These are phyloP conservation scores for Schlechtendalia chinensis DNA, from an alignment of 1,140 invertebrate genomes.

Conservation along the genomic window DNA sequence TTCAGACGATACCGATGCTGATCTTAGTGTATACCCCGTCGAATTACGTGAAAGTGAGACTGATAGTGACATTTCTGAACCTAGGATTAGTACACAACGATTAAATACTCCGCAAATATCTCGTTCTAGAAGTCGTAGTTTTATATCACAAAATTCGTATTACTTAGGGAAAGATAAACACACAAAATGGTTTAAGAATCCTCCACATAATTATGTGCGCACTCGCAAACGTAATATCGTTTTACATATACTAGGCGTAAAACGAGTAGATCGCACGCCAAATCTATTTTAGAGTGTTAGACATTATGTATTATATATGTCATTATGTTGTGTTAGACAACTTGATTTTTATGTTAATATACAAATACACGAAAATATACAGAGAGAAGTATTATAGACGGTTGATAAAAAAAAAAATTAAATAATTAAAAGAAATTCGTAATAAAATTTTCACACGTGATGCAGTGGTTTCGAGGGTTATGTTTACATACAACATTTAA, in stretches of 20 bases:
- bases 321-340: no score
- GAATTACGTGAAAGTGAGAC: slow-evolving; percentile 16
- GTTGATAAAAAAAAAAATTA: no score
- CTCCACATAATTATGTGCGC: slow-evolving; percentile 1
- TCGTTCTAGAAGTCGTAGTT: slow-evolving; percentile 36
- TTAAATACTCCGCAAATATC: slow-evolving; percentile 19
- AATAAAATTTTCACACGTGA: no score
- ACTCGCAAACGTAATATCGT: slow-evolving; percentile 40
- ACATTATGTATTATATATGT: background rate
- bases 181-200: slow-evolving; percentile 22
- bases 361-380: no score
- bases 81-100: background rate
- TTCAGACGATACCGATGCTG: background rate
- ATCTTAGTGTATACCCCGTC: slow-evolving; percentile 2
- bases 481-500: no score
- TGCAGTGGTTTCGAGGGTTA: no score
- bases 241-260: slow-evolving; percentile 42
- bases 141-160: slow-evolving; percentile 22
- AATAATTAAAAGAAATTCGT: no score
- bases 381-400: no score
- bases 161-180: slow-evolving; percentile 49
- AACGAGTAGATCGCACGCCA: slow-evolving; percentile 1
- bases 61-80: no score
- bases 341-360: no score
- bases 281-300: slow-evolving; percentile 10